Percentiles rank a stretch among this genome's conserved stretches.
These are phyloP conservation scores for Gadopsis bispinosus DNA, from an alignment of 2,797 vertebrate species.

Conservation along the genomic window DNA sequence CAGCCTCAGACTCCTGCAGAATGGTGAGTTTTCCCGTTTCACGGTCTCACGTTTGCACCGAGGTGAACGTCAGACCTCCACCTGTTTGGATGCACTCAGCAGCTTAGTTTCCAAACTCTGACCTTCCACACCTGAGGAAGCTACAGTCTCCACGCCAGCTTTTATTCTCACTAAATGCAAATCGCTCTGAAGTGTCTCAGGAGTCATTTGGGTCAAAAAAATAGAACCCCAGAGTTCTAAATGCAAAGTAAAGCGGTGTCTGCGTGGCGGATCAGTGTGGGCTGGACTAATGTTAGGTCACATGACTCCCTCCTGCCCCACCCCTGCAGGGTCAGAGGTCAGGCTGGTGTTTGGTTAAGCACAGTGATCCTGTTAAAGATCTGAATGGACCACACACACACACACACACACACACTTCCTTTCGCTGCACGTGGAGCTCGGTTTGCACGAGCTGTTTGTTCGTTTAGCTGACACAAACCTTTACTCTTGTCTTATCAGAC, in stretches of 20 bases:
- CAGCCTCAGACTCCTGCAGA: background rate
- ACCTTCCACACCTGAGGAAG: background rate
- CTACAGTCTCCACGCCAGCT: background rate
- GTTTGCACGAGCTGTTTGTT: background rate
- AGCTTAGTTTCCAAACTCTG: background rate
- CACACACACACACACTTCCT: background rate
- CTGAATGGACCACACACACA: conserved; percentile 77
- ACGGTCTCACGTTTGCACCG: too few relatives aligned
- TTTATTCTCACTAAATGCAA: too few relatives aligned
- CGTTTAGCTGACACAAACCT: too few relatives aligned
- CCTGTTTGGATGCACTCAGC: background rate
- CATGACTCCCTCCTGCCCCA: background rate
- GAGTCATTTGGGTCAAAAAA: too few relatives aligned
- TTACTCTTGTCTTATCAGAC: too few relatives aligned
- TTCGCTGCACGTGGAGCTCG: too few relatives aligned
- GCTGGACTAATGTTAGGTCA: too few relatives aligned
- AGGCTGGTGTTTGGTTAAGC: conserved; percentile 84
- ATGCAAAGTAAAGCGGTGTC: too few relatives aligned
- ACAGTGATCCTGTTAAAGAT: conserved; percentile 83
- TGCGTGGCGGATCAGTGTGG: too few relatives aligned
- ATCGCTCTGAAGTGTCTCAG: too few relatives aligned
- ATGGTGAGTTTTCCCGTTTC: conserved; percentile 56
- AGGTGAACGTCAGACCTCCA: background rate
- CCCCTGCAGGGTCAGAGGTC: conserved; percentile 74
- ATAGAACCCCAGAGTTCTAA: too few relatives aligned